phyloP scores from a whole-genome alignment of 1,140 invertebrate genomes.

The Drosophila truncata region DNA sequence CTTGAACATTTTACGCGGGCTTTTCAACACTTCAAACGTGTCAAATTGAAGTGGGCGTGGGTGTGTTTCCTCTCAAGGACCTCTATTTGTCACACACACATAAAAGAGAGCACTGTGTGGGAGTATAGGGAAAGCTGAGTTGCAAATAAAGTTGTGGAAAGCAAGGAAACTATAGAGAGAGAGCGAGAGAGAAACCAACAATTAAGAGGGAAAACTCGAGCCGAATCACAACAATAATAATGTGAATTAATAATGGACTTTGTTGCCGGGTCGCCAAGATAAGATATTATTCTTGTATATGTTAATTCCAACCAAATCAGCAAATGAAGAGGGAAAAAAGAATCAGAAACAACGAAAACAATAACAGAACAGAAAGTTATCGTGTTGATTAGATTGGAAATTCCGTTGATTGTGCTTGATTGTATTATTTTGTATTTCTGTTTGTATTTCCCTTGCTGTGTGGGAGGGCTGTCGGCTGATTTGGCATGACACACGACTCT shows the following conservation, averaged over 20 bases:
- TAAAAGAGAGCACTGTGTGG: background rate
- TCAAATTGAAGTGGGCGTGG: constrained; percentile 57
- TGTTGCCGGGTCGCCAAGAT: constrained; percentile 18
- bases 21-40: constrained; percentile 64
- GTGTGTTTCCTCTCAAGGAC: constrained; percentile 19
- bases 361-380: constrained; percentile 53
- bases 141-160: constrained; percentile 8
- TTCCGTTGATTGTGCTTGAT: constrained; percentile 43
- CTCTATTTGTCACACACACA: constrained; percentile 49
- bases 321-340: constrained; percentile 5
- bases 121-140: constrained; percentile 1
- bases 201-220: constrained; percentile 9
- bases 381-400: constrained; percentile 70
- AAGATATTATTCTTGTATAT: constrained; percentile 37
- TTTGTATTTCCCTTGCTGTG: constrained; percentile 13
- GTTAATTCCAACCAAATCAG: constrained; percentile 49
- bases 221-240: constrained; percentile 29
- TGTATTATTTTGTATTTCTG: constrained; percentile 20
- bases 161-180: constrained; percentile 2
- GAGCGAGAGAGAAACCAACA: background rate
- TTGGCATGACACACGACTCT: constrained; percentile 40
- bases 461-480: constrained; percentile 6
- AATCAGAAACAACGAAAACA: constrained; percentile 6
- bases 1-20: constrained; percentile 43
- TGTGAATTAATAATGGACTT: constrained; percentile 27